A percentile compares a stretch with the other conserved stretches of the same genome.
Conservation (phyloP, 2,113 vertebrate species). For the Spilogale gracilis region DNA sequence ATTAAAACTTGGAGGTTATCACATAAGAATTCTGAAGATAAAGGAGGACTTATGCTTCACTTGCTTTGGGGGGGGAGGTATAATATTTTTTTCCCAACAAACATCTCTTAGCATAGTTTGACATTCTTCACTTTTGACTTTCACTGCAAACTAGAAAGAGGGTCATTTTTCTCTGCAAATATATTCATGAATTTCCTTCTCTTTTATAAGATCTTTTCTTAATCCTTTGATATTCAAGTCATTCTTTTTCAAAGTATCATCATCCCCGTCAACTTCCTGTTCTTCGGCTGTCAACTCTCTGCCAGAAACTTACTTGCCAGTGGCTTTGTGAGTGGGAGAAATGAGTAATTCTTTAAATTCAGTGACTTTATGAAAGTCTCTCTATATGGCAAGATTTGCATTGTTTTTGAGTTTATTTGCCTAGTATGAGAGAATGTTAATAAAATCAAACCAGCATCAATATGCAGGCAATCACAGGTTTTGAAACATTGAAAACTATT, state of each 20-base stretch:
- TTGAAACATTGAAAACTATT: background rate
- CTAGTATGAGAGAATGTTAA: background rate
- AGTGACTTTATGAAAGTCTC: background rate
- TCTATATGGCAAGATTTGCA: background rate
- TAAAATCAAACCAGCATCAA: background rate
- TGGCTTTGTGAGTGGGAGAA: background rate
- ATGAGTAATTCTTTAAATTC: background rate
- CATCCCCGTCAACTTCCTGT: conserved; percentile 33
- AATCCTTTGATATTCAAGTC: conserved; percentile 55
- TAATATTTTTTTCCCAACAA: background rate
- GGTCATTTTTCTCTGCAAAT: conserved; percentile 41
- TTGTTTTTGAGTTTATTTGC: background rate
- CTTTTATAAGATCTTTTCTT: conserved; percentile 55
- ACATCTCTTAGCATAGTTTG: background rate
- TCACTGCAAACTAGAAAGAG: background rate
- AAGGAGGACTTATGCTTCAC: conserved; percentile 29
- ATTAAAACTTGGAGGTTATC: background rate
- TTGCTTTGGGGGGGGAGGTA: background rate
- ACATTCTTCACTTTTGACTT: conserved; percentile 50
- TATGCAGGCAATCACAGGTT: background rate
- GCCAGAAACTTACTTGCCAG: background rate
- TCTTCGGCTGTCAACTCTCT: conserved; percentile 22
- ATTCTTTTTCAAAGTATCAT: conserved; percentile 24
- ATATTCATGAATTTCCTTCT: conserved; percentile 27
- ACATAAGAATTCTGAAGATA: conserved; percentile 1